Evolutionary conservation across 2,797 vertebrate species (phyloP).

Genomic region (Sebastes oblongus): DNA sequence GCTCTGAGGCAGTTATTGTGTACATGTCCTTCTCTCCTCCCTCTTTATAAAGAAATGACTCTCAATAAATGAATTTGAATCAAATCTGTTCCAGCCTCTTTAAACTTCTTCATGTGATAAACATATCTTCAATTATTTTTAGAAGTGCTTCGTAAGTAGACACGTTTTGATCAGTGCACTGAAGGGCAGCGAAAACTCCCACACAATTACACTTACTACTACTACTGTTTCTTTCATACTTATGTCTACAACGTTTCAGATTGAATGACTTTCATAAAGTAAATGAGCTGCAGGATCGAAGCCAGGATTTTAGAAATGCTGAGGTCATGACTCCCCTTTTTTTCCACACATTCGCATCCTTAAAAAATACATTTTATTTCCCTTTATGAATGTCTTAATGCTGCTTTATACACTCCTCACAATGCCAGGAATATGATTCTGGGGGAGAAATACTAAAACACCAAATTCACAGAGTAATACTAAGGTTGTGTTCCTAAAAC

Average conservation of each 20-base stretch:
- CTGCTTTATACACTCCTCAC: background rate
- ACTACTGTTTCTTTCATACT: background rate
- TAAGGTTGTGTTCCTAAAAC: background rate
- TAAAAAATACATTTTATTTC: background rate
- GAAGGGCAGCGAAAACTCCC: background rate
- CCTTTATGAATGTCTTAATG: background rate
- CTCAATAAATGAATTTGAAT: constrained; percentile 33
- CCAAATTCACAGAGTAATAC: no score
- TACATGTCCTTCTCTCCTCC: background rate
- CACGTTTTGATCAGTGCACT: background rate
- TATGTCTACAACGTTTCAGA: background rate
- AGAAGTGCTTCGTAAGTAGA: background rate
- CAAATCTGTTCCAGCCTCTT: background rate
- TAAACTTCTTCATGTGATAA: background rate
- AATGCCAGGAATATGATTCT: background rate
- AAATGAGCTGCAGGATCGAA: background rate
- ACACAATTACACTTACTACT: background rate
- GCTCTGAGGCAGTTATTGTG: background rate
- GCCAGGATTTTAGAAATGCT: background rate
- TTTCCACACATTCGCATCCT: background rate
- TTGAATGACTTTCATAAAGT: background rate
- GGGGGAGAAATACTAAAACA: background rate
- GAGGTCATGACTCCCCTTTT: background rate
- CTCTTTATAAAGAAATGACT: background rate
- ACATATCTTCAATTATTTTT: background rate